Evolutionary conservation across 2,797 vertebrate species (phyloP), one percentile per base, ranked within the genome.

Genomic region (Sarcoramphus papa): DNA sequence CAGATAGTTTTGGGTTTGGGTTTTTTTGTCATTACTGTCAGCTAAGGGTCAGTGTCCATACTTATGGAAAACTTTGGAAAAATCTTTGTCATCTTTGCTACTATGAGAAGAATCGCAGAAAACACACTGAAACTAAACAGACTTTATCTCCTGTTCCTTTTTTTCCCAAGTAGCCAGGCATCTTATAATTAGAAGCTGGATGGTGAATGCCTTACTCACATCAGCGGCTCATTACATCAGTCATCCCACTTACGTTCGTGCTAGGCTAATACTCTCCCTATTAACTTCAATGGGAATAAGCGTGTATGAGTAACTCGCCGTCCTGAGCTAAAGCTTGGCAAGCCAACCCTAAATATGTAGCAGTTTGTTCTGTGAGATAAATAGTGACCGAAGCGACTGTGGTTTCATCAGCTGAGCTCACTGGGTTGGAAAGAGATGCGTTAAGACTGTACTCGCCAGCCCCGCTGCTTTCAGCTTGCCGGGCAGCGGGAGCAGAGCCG

Each of bases 151-250:
- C 54, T 40, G 27, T 24, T 87, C 57, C 40, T 93, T 91, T 93
- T 80, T 75, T 94, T 94, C 78, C 57, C 73, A 69, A 78, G 78
- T 33, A 92, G 33, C 69, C 81, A 92, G 69, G 75, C 75, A 67
- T 84, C 92, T 83, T 53, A 13, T 33, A 93, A 90, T 68, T 62
- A 6, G n/a, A 47, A 28, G 31, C 82, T 59, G 78, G 87, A 65
- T 25, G 2, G 8, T 19, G 84, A 81, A 14, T 8, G 87, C 82
- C 41, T 60, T 48, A 30, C 50, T 90, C 45, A 50, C 78, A 78
- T 74, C 90, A 63, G 75, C 12, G 1, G 78, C 75, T 90, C 86
- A 17, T 80, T 35, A 16, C 85, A 85, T 89, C 92, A 85, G 45
- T 67, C 86, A 67, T 40, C 51, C 63, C 63, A 4, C 78, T 84